phyloP scores from a whole-genome alignment of 2,113 vertebrate species.

The Melanerpes formicivorus region DNA sequence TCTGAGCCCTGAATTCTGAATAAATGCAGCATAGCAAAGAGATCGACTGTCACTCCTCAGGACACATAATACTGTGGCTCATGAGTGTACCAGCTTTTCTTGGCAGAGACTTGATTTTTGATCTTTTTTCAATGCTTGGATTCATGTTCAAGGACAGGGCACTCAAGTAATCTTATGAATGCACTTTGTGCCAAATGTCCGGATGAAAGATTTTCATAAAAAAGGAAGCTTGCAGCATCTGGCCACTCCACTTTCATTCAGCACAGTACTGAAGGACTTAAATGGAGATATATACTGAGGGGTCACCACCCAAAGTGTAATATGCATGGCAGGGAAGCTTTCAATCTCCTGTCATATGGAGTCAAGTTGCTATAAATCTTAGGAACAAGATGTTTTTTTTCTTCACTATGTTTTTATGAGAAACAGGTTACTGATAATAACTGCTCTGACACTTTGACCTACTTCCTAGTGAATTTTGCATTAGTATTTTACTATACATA shows the following conservation, averaged over 20 bases:
- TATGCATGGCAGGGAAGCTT: constrained; percentile 68
- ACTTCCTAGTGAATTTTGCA: constrained; percentile 42
- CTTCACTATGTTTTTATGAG: constrained; percentile 59
- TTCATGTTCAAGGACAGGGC: constrained; percentile 58
- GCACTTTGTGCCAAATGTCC: constrained; percentile 30
- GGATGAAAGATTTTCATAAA: constrained; percentile 30
- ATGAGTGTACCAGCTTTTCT: constrained; percentile 52
- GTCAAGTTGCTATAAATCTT: constrained; percentile 65
- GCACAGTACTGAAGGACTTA: constrained; percentile 50
- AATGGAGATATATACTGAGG: constrained; percentile 57
- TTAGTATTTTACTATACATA: constrained; percentile 24
- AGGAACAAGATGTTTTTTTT: constrained; percentile 56
- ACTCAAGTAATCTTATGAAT: constrained; percentile 54
- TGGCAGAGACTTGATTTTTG: constrained; percentile 70
- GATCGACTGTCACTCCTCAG: background rate
- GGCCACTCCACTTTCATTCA: constrained; percentile 41
- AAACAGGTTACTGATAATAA: constrained; percentile 70
- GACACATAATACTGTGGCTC: constrained; percentile 8
- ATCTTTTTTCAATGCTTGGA: constrained; percentile 64
- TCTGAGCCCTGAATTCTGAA: constrained; percentile 33
- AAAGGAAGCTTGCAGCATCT: constrained; percentile 36
- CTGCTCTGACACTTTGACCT: constrained; percentile 51
- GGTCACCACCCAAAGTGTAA: constrained; percentile 64
- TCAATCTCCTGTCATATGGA: constrained; percentile 59
- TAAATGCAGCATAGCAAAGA: background rate